Evolutionary conservation across 2,797 vertebrate species (phyloP), one percentile per base, ranked within the genome.

Genomic region (Lophius americanus): DNA sequence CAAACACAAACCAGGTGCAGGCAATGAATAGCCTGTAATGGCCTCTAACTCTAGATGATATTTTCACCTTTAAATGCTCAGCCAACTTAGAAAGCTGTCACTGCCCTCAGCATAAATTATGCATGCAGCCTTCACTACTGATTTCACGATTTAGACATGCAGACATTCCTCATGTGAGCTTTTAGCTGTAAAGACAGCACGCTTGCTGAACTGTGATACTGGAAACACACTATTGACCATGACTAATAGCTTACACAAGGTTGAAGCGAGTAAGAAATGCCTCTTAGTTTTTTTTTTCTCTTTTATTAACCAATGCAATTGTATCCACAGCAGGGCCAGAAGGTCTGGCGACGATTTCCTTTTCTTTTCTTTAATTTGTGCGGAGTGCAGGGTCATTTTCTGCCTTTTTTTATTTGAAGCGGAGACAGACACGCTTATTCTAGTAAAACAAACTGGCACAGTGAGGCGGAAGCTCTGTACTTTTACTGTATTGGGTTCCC

Each of bases 341-440:
- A 78, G 83, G 75, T 80, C 79, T 87, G 85, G 61, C 79, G 81
- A 51, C 76, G 88, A 88, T 91, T 92, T 81, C 75, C 78, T 84
- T 73, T 68, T 47, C 56, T 14, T 35, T 42, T 9, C 65, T 38
- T 44, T 43, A 67, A 61, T 75, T 66, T 56, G 51, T 70, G 47
- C 67, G 70, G 33, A 48, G 38, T 68, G 70, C 64, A 7, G 49
- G 59, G 72, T 68, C 73, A 86, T 89, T 89, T 87, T 88, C 79
- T 81, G 74, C 70, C 23, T 79, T 67, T 60, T 39, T 23, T 68
- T 51, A 71, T 36, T 46, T 6, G 36, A 68, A 53, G 64, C 73
- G 13, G 52, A 81, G 70, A 38, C 78, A 36, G 70, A 73, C 81
- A 76, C 9, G 78, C 80, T 76, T 78, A n/a, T 14, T 42, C 50